Conservation (phyloP, 2,797 vertebrate species). For the Lacerta agilis region DNA sequence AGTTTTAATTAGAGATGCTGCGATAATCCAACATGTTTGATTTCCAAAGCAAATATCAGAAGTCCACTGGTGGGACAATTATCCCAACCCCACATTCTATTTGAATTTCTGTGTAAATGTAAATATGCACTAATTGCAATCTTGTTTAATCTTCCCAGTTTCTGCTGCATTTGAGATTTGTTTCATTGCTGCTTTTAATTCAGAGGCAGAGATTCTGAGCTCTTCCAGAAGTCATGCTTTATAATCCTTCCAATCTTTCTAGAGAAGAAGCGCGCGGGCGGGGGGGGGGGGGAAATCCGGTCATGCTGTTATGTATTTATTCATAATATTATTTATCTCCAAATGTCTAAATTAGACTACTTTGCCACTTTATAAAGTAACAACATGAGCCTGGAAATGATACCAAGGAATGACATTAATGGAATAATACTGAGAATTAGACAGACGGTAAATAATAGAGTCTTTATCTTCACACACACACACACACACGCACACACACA, state of each 20-base stretch:
- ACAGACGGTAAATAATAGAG: constrained; percentile 40
- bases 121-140: background rate
- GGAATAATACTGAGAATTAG: constrained; percentile 37
- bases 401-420: constrained; percentile 42
- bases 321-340: constrained; percentile 54
- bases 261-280: too few relatives aligned
- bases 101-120: background rate
- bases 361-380: constrained; percentile 28
- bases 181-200: constrained; percentile 17
- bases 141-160: constrained; percentile 13
- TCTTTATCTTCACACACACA: background rate
- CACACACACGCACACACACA: background rate
- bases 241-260: constrained; percentile 30
- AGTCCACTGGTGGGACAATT: background rate
- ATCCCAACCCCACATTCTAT: background rate
- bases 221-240: background rate
- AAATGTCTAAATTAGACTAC: constrained; percentile 38
- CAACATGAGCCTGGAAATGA: constrained; percentile 41
- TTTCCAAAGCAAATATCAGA: background rate
- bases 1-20: background rate
- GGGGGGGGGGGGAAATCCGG: fast-evolving
- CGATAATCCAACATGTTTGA: background rate
- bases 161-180: background rate
- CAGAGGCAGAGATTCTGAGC: constrained; percentile 27
- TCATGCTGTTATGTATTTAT: constrained; percentile 40